Conservation (phyloP, 2,888 invertebrate genomes). For the Rhyacophila evoluta region DNA sequence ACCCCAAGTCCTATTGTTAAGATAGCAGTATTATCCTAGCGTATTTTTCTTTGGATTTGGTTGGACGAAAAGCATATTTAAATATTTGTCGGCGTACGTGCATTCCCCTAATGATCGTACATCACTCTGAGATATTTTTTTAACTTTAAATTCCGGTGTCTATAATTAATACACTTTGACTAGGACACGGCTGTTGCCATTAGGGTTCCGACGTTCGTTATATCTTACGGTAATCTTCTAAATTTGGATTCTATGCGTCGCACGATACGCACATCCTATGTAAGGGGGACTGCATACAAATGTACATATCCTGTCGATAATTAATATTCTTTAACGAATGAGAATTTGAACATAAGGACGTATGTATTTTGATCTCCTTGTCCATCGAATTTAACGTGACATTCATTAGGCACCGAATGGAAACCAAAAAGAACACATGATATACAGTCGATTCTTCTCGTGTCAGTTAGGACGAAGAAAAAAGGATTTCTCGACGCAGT, state of each 20-base stretch:
- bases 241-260: neutral
- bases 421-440: too few species aligned
- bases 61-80: too few species aligned
- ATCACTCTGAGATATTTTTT: constrained; percentile 26
- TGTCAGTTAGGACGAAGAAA: too few species aligned
- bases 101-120: constrained; percentile 20
- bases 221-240: neutral
- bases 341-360: too few species aligned
- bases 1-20: too few species aligned
- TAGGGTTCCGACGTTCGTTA: constrained; percentile 17
- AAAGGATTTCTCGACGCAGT: too few species aligned
- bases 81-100: neutral
- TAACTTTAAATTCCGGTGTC: constrained; percentile 28
- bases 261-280: neutral
- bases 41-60: too few species aligned
- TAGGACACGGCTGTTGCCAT: constrained; percentile 40
- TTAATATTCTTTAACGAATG: neutral
- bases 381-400: too few species aligned
- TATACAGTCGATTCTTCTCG: too few species aligned
- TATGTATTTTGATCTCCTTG: too few species aligned
- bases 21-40: too few species aligned
- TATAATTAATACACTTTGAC: constrained; percentile 35
- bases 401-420: too few species aligned
- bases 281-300: neutral
- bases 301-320: neutral